These are phyloP conservation scores for Alethe castanea DNA, from an alignment of 2,113 vertebrate species.

Conservation along the genomic window DNA sequence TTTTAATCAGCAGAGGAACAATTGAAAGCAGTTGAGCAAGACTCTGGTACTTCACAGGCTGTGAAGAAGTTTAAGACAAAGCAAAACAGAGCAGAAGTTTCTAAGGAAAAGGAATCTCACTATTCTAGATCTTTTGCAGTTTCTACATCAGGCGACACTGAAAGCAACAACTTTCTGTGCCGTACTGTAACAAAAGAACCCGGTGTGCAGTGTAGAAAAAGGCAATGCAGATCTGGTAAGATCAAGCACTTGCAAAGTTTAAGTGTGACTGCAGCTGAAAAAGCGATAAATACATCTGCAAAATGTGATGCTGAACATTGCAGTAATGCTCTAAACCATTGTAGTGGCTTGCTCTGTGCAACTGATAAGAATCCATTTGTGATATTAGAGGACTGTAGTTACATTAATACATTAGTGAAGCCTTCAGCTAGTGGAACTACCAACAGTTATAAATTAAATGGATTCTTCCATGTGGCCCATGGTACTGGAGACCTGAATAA, in stretches of 20 bases:
- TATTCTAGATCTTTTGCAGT: constrained; percentile 4
- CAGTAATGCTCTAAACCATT: neutral
- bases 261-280: constrained; percentile 20
- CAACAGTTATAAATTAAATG: constrained; percentile 28
- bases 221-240: constrained; percentile 3
- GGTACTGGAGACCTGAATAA: constrained; percentile 15
- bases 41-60: neutral
- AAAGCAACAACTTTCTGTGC: neutral
- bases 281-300: neutral
- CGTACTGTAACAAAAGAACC: constrained; percentile 8
- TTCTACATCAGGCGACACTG: constrained; percentile 20
- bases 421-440: constrained; percentile 18
- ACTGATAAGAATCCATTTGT: constrained; percentile 61
- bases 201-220: constrained; percentile 1
- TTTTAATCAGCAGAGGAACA: constrained; percentile 57
- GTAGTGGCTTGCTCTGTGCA: neutral
- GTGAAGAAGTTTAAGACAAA: constrained; percentile 39
- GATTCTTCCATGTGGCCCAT: constrained; percentile 7
- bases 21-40: constrained; percentile 31
- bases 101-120: constrained; percentile 10
- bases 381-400: constrained; percentile 50
- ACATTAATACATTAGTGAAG: constrained; percentile 42
- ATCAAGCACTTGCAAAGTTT: neutral
- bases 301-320: neutral
- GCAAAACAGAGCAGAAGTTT: neutral